Evolutionary conservation across 1,140 invertebrate genomes (phyloP), one percentile per base, ranked within the genome.

Genomic region (Monomorium pharaonis): DNA sequence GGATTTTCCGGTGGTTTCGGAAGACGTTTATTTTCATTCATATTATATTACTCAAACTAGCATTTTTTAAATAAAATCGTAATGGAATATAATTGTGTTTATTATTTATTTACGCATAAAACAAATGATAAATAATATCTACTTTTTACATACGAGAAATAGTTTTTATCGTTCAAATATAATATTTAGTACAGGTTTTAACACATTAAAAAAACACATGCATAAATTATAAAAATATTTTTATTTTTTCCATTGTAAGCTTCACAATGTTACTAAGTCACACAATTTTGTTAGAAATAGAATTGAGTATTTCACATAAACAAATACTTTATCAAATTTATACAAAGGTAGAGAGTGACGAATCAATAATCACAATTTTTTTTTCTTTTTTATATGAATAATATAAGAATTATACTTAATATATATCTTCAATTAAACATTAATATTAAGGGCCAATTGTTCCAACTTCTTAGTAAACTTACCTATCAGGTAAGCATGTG

Each of bases 141-240:
- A 12, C 4, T 42, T 54, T 51, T 24, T 44, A 24, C 2, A 44
- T 3, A 69, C 18, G 14, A 16, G 21, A 1, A 60, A 37, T 33
- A 24, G 21, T 56, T 78, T 49, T 77, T 54, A 18, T 21, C n/a
- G 14, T 2, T 33, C 16, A 44, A 12, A 21, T 37, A 27, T 44
- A 37, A 37, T 37, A 37, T 37, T 3, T 37, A 37, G 37, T 6
- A 3, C 4, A 37, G 37, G 37, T 37, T 37, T 37, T 37, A 37
- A 37, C 5, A 51, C n/a, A 7, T 16, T 63, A 30, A 42, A 69
- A 14, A 69, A 18, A 21, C n/a, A 24, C 51, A 37, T 47, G 54
- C 14, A 56, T 7, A 58, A 21, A 42, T 62, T 81, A 65, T 21
- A 81, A 89, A 89, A 88, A 88, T 89, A 89, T 21, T 18, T 78